Percentiles rank a stretch among this genome's conserved stretches.
Conservation (phyloP, 2,113 vertebrate species). For the Tympanuchus pallidicinctus region DNA sequence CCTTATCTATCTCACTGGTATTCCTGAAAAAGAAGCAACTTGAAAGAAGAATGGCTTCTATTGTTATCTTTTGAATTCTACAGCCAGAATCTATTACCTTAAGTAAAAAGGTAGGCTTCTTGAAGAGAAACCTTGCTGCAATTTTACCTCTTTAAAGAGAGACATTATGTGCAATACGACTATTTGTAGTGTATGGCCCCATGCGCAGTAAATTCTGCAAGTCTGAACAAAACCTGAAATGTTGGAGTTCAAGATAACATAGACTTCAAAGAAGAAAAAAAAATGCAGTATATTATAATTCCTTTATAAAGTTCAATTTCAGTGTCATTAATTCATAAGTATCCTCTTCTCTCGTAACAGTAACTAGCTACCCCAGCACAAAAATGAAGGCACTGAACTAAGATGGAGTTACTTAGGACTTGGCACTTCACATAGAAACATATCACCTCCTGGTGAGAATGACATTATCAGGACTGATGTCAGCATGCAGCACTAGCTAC, state of each 20-base stretch:
- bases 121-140: background rate
- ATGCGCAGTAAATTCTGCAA: background rate
- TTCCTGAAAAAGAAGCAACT: background rate
- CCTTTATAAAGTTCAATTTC: background rate
- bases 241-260: background rate
- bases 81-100: background rate
- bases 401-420: slow-evolving; percentile 23
- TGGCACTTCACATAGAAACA: slow-evolving; percentile 36
- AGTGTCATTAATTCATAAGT: slow-evolving; percentile 3
- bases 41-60: background rate
- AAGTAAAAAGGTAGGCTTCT: background rate
- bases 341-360: background rate
- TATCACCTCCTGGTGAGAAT: slow-evolving; percentile 41
- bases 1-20: background rate
- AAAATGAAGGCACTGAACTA: slow-evolving; percentile 47
- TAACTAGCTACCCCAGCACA: background rate
- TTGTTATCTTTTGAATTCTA: background rate
- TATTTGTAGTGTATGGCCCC: background rate
- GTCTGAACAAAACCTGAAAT: background rate
- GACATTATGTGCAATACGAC: background rate
- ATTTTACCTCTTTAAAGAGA: slow-evolving; percentile 34
- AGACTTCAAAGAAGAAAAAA: background rate
- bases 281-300: background rate
- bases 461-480: slow-evolving; percentile 4
- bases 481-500: background rate